Percentiles rank a stretch among this genome's conserved stretches.
Evolutionary conservation across 2,888 invertebrate species (phyloP).

Genomic region (Petrolisthes cinctipes): DNA sequence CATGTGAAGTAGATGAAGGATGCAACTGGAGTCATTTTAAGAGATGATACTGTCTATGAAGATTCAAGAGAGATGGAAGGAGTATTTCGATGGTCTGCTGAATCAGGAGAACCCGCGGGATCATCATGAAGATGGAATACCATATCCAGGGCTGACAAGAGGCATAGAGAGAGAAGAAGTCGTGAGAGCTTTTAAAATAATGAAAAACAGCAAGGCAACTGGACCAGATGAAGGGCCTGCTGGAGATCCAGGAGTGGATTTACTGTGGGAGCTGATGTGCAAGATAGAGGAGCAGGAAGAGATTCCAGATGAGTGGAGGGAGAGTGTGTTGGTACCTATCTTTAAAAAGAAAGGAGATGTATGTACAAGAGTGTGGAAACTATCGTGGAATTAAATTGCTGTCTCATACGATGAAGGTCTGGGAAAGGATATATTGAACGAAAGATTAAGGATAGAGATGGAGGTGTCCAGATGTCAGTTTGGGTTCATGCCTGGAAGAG

Average conservation of each 20-base stretch:
- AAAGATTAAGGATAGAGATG: not conserved
- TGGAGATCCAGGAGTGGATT: slow-evolving; percentile 20
- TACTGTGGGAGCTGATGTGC: slow-evolving; percentile 16
- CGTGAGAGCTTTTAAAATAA: slow-evolving; percentile 7
- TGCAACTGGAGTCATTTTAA: not conserved
- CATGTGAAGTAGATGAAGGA: too few species aligned
- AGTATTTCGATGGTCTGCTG: slow-evolving; percentile 8
- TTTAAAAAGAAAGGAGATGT: slow-evolving; percentile 24
- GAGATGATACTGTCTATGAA: not conserved
- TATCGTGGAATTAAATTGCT: slow-evolving; percentile 24
- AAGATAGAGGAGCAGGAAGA: slow-evolving; percentile 30
- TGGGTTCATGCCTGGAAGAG: slow-evolving; percentile 34
- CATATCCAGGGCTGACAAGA: not conserved
- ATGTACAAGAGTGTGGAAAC: slow-evolving; percentile 7
- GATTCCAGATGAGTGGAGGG: slow-evolving; percentile 22
- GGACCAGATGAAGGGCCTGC: slow-evolving; percentile 6
- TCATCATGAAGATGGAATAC: too few species aligned
- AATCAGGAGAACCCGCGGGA: slow-evolving; percentile 18
- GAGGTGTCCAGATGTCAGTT: slow-evolving; percentile 25
- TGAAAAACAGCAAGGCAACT: slow-evolving; percentile 20
- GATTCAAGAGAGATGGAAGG: not conserved
- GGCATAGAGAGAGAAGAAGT: not conserved
- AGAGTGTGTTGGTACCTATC: too few species aligned
- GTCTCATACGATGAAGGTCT: slow-evolving; percentile 26
- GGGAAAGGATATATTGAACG: slow-evolving; percentile 26